Percentiles rank a stretch among this genome's conserved stretches.
These are phyloP conservation scores for Ophiodon elongatus DNA, from an alignment of 2,113 vertebrate species.

Conservation along the genomic window DNA sequence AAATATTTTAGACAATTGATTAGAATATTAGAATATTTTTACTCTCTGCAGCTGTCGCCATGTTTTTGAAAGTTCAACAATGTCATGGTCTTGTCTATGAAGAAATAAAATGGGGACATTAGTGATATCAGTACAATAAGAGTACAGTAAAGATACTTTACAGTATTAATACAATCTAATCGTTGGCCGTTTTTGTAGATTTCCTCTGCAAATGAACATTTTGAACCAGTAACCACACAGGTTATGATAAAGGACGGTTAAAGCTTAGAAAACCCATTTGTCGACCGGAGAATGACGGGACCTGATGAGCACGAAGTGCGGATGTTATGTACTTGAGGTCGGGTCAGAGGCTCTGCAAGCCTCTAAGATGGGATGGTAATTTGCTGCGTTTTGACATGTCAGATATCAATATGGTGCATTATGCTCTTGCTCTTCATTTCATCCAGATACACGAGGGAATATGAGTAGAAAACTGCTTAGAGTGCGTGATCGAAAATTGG, in stretches of 20 bases:
- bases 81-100: neutral
- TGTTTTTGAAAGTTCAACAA: neutral
- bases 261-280: slow-evolving; percentile 55
- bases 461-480: slow-evolving; percentile 50
- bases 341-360: slow-evolving; percentile 26
- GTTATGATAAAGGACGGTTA: neutral
- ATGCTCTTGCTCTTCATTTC: slow-evolving; percentile 66
- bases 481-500: slow-evolving; percentile 29
- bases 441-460: slow-evolving; percentile 40
- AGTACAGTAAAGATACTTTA: neutral
- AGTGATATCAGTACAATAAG: neutral
- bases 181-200: neutral
- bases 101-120: neutral
- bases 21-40: too few relatives aligned
- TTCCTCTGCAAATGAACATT: neutral
- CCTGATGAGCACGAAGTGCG: slow-evolving; percentile 37
- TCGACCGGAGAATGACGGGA: slow-evolving; percentile 55
- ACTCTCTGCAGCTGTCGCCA: neutral
- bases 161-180: neutral
- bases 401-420: slow-evolving; percentile 71
- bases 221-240: neutral
- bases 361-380: slow-evolving; percentile 60
- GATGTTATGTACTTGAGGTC: slow-evolving; percentile 63
- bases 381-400: slow-evolving; percentile 66
- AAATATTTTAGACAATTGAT: too few relatives aligned